Conservation (phyloP, 2,113 vertebrate species). For the Noturus placidus region DNA sequence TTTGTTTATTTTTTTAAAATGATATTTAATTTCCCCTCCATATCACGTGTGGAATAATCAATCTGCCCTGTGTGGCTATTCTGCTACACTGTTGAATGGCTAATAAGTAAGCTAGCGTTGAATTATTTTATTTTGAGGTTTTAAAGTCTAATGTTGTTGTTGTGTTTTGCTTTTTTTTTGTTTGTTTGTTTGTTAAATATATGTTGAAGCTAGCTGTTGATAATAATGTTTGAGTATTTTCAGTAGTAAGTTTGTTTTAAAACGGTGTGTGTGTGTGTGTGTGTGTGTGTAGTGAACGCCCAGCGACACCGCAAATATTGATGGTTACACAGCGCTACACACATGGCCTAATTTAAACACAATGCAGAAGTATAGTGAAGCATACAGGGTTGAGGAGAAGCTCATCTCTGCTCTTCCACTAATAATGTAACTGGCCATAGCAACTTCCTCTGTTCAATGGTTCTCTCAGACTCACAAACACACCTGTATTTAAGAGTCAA, state of each 20-base stretch:
- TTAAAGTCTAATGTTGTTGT: background rate
- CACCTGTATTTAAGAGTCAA: constrained; percentile 3
- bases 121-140: background rate
- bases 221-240: constrained; percentile 15
- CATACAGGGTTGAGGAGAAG: background rate
- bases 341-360: background rate
- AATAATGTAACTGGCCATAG: background rate
- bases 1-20: background rate
- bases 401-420: background rate
- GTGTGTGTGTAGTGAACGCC: constrained; percentile 14
- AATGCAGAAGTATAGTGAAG: background rate
- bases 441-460: background rate
- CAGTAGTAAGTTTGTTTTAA: background rate
- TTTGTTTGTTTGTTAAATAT: too few relatives aligned
- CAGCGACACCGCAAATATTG: constrained; percentile 5
- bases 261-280: background rate
- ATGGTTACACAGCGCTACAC: background rate
- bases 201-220: background rate
- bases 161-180: too few relatives aligned
- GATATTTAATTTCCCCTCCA: background rate
- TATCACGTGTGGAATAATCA: background rate
- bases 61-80: background rate
- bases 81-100: background rate
- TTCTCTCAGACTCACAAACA: background rate
- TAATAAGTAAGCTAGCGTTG: background rate